These are phyloP conservation scores for Synergus japonicus DNA, from an alignment of 2,888 invertebrate genomes.

Conservation along the genomic window DNA sequence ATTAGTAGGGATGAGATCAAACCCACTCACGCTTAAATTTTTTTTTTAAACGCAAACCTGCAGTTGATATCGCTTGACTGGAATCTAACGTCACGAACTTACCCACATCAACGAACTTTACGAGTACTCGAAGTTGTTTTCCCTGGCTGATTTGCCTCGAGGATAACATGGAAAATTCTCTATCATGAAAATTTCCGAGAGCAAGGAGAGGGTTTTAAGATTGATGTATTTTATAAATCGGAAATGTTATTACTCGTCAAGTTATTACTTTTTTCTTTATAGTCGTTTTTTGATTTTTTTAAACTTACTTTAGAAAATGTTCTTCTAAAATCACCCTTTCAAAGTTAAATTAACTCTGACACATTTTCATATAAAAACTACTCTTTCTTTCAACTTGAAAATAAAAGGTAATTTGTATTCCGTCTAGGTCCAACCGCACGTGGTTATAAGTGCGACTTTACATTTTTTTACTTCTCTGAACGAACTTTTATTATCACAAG, in stretches of 20 bases:
- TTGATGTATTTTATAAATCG: background rate
- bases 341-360: background rate
- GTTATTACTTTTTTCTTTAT: background rate
- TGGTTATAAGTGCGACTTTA: background rate
- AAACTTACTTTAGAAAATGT: background rate
- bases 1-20: constrained; percentile 35
- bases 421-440: background rate
- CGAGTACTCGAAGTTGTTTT: constrained; percentile 39
- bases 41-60: constrained; percentile 39
- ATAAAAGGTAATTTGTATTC: constrained; percentile 17
- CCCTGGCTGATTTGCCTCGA: constrained; percentile 18
- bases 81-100: constrained; percentile 37
- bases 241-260: background rate
- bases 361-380: background rate
- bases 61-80: constrained; percentile 38
- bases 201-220: background rate
- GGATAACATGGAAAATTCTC: constrained; percentile 23
- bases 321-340: background rate
- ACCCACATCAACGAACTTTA: constrained; percentile 38
- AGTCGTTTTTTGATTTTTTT: background rate
- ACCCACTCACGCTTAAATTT: constrained; percentile 20
- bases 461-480: background rate
- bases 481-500: background rate
- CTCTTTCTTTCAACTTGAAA: background rate
- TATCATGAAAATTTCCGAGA: constrained; percentile 3